Evolutionary conservation across 64 coral and sea anemone genomes (phyloP).

Genomic region (Dendronephthya gigantea): DNA sequence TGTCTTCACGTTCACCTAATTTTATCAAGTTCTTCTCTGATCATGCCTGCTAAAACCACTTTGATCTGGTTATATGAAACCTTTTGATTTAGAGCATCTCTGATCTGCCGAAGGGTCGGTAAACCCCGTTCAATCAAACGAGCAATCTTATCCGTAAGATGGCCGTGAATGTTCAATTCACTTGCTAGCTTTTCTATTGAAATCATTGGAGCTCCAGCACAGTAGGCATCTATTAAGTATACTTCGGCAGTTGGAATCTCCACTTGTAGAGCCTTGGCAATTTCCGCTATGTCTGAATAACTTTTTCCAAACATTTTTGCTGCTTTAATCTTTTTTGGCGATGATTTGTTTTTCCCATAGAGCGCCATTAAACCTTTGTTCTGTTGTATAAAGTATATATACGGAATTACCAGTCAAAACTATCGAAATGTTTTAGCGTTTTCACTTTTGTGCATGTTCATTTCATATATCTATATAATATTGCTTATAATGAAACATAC

Average conservation of each 20-base stretch:
- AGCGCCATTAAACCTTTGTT: not conserved
- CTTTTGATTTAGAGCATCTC: not conserved
- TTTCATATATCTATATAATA: not conserved
- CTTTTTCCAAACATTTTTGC: constrained; percentile 16
- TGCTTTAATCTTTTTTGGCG: not conserved
- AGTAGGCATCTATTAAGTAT: not conserved
- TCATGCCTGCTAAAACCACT: not conserved
- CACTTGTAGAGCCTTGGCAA: not conserved
- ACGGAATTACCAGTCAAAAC: not conserved
- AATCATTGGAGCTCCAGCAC: constrained; percentile 3
- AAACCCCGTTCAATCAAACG: not conserved
- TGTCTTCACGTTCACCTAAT: not conserved
- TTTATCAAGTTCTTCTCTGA: not conserved
- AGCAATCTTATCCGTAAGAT: not conserved
- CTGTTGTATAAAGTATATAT: not conserved
- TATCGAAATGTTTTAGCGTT: too few relatives aligned
- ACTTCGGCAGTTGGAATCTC: constrained; percentile 5
- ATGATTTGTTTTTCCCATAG: constrained; percentile 5
- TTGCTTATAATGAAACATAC: too few relatives aligned
- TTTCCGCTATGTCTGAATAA: not conserved
- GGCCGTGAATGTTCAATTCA: not conserved
- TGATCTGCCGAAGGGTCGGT: not conserved
- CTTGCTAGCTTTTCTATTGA: not conserved
- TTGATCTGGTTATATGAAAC: constrained; percentile 11
- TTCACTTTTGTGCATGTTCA: not conserved